Evolutionary conservation across 2,113 vertebrate species (phyloP), one percentile per base, ranked within the genome.

Genomic region (Tragelaphus strepsiceros): DNA sequence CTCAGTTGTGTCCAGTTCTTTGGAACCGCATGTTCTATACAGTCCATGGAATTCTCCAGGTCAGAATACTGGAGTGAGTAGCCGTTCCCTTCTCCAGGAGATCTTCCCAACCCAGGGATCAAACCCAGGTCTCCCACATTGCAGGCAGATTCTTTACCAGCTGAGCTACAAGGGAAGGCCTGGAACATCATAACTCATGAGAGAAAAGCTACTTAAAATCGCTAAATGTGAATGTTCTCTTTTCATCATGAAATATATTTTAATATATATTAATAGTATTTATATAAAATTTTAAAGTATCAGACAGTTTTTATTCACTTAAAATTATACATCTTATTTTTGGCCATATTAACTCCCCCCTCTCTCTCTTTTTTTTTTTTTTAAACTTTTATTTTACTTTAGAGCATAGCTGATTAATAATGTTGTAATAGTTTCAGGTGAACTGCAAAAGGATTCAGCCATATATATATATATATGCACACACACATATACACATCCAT

Each of bases 281-380:
- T 92, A 30, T 39, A n/a, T 24, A 82, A 71, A 94, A 17, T 0
- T 71, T 92, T 53, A 11, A 58, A 16, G 5, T 56, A 85, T 89
- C 86, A 98, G 93, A 28, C 39, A 39, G 22, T 95, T 97, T 96
- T 98, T 98, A 80, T 91, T 98, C 91, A 97, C 32, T 0, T 56
- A 94, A 97, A 97, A 97, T 54, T 80, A 58, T 30, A 91, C 78
- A 98, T 98, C 98, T 98, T 94, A 97, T 35, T 95, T 64, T 94
- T 78, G 7, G 2, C 59, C 43, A 92, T 74, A 43, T 43, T 43
- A 43, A 43, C 39, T 43, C 39, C 35, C n/a, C 3, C 11, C 3
- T 5, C 6, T 17, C n/a, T n/a, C n/a, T n/a, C n/a, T n/a, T n/a
- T n/a, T 17, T 16, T n/a, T 64, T 19, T 39, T 39, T 74, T 74